Percentiles rank a stretch among this genome's conserved stretches.
Evolutionary conservation across 2,797 vertebrate species (phyloP).

Genomic region (Myoxocephalus aenaeus): DNA sequence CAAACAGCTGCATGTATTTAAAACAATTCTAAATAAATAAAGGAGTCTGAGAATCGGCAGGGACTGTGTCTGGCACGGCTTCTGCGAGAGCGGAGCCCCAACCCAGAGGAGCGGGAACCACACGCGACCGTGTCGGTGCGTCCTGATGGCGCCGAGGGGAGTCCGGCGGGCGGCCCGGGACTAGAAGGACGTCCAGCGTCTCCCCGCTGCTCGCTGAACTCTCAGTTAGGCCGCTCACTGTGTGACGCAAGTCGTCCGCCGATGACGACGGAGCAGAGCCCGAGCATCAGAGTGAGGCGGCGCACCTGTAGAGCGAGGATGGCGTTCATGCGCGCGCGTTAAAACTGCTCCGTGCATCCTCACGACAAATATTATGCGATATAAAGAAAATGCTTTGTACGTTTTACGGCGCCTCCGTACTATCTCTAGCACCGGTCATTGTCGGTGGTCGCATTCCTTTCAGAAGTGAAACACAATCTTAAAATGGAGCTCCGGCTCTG

Average conservation of each 20-base stretch:
- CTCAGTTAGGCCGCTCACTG: slow-evolving; percentile 71
- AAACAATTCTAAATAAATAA: background rate
- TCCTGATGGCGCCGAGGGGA: slow-evolving; percentile 45
- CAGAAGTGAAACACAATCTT: slow-evolving; percentile 39
- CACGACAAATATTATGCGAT: background rate
- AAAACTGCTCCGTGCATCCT: background rate
- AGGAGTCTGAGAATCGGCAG: background rate
- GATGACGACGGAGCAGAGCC: background rate
- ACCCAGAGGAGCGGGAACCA: slow-evolving; percentile 13
- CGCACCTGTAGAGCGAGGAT: background rate
- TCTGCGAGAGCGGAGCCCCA: background rate
- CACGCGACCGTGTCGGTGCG: slow-evolving; percentile 27
- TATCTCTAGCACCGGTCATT: background rate
- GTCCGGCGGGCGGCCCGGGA: slow-evolving; percentile 52
- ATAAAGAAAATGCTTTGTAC: background rate
- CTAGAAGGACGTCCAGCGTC: slow-evolving; percentile 55
- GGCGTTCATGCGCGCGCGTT: background rate
- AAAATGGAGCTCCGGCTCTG: slow-evolving; percentile 38
- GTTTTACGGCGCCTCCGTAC: background rate
- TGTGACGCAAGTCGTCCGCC: slow-evolving; percentile 25
- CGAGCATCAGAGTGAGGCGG: no score
- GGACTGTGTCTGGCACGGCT: background rate
- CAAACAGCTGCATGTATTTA: background rate
- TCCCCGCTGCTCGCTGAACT: slow-evolving; percentile 50
- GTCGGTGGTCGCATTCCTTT: background rate